Conservation (phyloP, 2,888 invertebrate species). For the Dyspetes luteomarginatus region DNA sequence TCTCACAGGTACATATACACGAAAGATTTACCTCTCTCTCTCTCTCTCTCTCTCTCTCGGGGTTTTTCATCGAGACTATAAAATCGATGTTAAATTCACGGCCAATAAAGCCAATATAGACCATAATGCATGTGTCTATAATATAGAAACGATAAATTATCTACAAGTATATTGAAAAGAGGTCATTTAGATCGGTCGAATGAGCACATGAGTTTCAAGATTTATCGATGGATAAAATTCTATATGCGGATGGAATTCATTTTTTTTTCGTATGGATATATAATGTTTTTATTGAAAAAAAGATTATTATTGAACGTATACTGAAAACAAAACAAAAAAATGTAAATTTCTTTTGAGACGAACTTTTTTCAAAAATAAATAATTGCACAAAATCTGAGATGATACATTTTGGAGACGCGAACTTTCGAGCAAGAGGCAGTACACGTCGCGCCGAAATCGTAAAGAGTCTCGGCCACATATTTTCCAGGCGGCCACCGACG, state of each 20-base stretch:
- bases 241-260: not conserved
- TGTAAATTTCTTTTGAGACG: no score
- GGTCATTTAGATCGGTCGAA: not conserved
- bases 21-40: not conserved
- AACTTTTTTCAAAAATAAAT: no score
- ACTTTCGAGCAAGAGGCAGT: no score
- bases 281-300: no score
- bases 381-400: no score
- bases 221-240: not conserved
- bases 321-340: no score
- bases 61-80: not conserved
- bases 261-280: not conserved
- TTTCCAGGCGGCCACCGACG: no score
- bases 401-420: no score
- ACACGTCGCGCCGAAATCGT: no score
- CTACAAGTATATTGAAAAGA: not conserved
- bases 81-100: not conserved
- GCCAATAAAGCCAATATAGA: not conserved
- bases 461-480: no score
- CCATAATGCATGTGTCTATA: not conserved
- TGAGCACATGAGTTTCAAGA: not conserved
- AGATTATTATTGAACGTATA: no score
- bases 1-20: slow-evolving; percentile 15
- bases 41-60: not conserved
- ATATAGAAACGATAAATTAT: not conserved